Evolutionary conservation across 2,113 vertebrate genomes (phyloP).

Genomic region (Athene noctua): DNA sequence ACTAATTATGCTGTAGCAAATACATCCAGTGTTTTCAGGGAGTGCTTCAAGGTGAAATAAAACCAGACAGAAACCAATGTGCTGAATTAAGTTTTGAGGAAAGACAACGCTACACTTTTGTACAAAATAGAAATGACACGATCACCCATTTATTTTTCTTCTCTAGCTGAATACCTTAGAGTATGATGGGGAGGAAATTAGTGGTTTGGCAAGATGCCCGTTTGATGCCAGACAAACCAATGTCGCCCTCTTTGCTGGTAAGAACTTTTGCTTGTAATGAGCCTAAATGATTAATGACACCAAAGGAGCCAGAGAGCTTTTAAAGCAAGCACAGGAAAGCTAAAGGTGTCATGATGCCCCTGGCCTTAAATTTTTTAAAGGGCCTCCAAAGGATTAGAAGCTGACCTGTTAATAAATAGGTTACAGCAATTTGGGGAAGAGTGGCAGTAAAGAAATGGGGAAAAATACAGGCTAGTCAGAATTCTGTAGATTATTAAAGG

Average conservation of each 20-base stretch:
- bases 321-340: constrained; percentile 30
- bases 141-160: constrained; percentile 68
- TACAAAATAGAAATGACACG: constrained; percentile 57
- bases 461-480: background rate
- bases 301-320: constrained; percentile 51
- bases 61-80: constrained; percentile 33
- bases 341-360: constrained; percentile 30
- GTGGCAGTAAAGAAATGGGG: background rate
- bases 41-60: constrained; percentile 39
- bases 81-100: constrained; percentile 54
- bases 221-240: constrained; percentile 99
- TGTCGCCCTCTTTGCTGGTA: constrained; percentile 98
- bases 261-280: constrained; percentile 72
- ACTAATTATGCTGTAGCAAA: background rate
- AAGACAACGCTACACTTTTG: constrained; percentile 33
- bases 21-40: background rate
- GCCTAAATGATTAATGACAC: constrained; percentile 72
- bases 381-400: constrained; percentile 27
- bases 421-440: constrained; percentile 6
- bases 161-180: constrained; percentile 95
- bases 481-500: constrained; percentile 1
- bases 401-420: constrained; percentile 33
- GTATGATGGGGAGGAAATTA: constrained; percentile 98
- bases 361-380: constrained; percentile 33
- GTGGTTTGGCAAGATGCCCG: constrained; percentile 95